Percentiles rank a stretch among this genome's conserved stretches.
phyloP scores from a whole-genome alignment of 1,140 invertebrate species.

The Batillaria attramentaria region DNA sequence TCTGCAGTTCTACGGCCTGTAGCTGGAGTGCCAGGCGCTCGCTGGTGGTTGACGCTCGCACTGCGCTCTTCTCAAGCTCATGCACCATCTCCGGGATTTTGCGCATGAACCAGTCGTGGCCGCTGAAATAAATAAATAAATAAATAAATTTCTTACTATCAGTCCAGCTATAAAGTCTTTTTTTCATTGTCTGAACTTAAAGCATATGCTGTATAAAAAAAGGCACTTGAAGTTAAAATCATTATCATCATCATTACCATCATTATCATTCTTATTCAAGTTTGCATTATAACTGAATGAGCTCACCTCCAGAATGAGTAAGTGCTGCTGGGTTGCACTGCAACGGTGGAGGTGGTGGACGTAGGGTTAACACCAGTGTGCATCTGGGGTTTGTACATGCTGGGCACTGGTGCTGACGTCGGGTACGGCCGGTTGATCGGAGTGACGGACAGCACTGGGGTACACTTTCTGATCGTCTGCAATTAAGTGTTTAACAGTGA shows the following conservation, averaged over 20 bases:
- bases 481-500: too few species aligned
- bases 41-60: constrained; percentile 32
- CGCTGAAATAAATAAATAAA: too few species aligned
- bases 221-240: too few species aligned
- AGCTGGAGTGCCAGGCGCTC: constrained; percentile 46
- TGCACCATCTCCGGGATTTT: constrained; percentile 29
- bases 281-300: too few species aligned
- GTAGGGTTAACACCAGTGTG: background rate
- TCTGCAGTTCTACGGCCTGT: constrained; percentile 48
- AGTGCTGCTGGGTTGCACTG: background rate
- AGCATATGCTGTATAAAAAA: too few species aligned
- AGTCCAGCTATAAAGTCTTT: too few species aligned
- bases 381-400: constrained; percentile 25
- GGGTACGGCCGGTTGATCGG: constrained; percentile 46
- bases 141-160: too few species aligned
- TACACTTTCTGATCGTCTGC: constrained; percentile 31
- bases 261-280: too few species aligned
- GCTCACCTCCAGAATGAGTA: constrained; percentile 15
- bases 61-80: constrained; percentile 33
- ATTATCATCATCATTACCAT: too few species aligned
- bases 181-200: too few species aligned
- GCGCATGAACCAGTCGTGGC: constrained; percentile 5
- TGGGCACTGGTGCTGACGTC: constrained; percentile 35
- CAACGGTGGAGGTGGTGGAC: background rate
- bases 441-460: constrained; percentile 49